Percentiles rank a stretch among this genome's conserved stretches.
These are phyloP conservation scores for Drosophila prostipennis DNA, from an alignment of 2,888 invertebrate species.

Conservation along the genomic window DNA sequence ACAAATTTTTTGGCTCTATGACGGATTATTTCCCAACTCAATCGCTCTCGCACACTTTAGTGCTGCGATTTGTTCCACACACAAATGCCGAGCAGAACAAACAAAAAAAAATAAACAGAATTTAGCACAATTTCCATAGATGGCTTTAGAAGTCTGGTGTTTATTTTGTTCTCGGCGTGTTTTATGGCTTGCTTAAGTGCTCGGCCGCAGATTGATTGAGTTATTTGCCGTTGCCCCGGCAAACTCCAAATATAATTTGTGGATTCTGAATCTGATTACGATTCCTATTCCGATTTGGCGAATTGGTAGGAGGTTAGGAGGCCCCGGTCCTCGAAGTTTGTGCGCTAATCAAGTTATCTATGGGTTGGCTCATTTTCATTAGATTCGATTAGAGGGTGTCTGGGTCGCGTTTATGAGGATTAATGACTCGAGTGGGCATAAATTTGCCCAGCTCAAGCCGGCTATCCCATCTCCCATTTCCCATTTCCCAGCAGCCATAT, in stretches of 20 bases:
- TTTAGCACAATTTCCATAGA: conserved; percentile 60
- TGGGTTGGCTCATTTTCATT: conserved; percentile 61
- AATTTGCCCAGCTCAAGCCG: conserved; percentile 42
- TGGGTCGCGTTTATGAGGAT: conserved; percentile 65
- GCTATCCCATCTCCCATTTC: conserved; percentile 1
- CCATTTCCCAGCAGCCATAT: conserved; percentile 7
- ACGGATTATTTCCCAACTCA: conserved; percentile 70
- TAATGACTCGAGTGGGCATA: conserved; percentile 74
- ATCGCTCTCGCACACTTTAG: conserved; percentile 26
- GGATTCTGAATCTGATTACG: not conserved
- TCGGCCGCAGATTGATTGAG: conserved; percentile 67
- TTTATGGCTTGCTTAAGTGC: conserved; percentile 68
- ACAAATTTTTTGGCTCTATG: conserved; percentile 69
- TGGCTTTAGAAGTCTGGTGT: conserved; percentile 43
- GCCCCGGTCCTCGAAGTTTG: conserved; percentile 14
- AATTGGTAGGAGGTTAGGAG: not conserved
- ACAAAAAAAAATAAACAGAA: conserved; percentile 61
- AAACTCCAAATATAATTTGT: conserved; percentile 26
- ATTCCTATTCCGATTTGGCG: conserved; percentile 6
- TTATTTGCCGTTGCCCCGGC: conserved; percentile 49
- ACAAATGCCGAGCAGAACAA: conserved; percentile 27
- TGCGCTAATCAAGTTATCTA: conserved; percentile 59
- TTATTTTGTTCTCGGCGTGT: conserved; percentile 59
- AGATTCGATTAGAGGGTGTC: conserved; percentile 64
- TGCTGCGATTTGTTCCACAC: conserved; percentile 58